phyloP scores from a whole-genome alignment of 2,888 invertebrate species.

The Baccha elongata region DNA sequence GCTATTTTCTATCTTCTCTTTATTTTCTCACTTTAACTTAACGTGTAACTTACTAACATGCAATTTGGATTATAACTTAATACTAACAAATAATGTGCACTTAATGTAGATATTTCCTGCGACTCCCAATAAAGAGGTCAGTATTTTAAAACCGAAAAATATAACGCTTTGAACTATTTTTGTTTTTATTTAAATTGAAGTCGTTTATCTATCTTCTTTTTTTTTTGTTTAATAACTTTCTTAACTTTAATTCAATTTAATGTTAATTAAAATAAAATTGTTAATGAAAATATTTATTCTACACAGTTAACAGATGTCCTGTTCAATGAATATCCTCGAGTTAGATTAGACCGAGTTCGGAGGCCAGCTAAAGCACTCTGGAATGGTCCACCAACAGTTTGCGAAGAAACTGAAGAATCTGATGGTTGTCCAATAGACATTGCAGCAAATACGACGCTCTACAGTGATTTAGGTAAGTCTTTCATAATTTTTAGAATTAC shows the following conservation, averaged over 20 bases:
- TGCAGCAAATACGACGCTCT: slow-evolving; percentile 81
- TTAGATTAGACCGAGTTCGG: slow-evolving; percentile 87
- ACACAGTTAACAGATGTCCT: slow-evolving; percentile 81
- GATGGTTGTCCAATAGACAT: slow-evolving; percentile 81
- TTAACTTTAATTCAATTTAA: slow-evolving; percentile 1
- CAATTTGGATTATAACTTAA: slow-evolving; percentile 45
- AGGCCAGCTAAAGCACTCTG: slow-evolving; percentile 83
- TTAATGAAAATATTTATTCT: slow-evolving; percentile 9
- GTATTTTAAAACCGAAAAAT: slow-evolving; percentile 74
- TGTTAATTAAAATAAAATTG: slow-evolving; percentile 21
- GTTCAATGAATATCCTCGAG: slow-evolving; percentile 84
- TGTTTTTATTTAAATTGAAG: neutral
- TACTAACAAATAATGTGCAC: slow-evolving; percentile 48
- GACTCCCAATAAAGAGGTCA: slow-evolving; percentile 82
- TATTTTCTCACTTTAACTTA: slow-evolving; percentile 18
- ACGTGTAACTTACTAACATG: slow-evolving; percentile 29
- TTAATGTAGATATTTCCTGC: slow-evolving; percentile 81
- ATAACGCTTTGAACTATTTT: neutral
- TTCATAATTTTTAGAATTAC: too few species aligned
- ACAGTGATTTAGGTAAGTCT: slow-evolving; percentile 81
- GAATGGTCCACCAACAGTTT: slow-evolving; percentile 85
- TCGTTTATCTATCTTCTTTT: slow-evolving; percentile 20
- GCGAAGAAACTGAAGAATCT: slow-evolving; percentile 85
- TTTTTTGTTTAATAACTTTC: slow-evolving; percentile 7
- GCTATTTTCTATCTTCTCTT: slow-evolving; percentile 48